Percentiles rank a stretch among this genome's conserved stretches.
Conservation (phyloP, 2,113 vertebrate genomes). For the Cathartes aura region DNA sequence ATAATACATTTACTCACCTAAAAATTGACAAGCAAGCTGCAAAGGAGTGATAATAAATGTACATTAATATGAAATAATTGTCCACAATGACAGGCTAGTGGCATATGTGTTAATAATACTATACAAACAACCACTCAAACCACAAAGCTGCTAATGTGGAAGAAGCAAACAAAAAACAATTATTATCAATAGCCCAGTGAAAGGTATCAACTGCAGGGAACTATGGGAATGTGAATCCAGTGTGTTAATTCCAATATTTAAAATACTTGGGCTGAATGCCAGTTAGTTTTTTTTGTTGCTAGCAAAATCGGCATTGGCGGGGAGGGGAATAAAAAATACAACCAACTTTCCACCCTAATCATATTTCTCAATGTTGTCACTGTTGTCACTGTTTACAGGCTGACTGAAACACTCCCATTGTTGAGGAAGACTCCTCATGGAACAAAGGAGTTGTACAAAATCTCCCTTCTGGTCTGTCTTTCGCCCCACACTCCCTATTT, state of each 20-base stretch:
- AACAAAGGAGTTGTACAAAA: not conserved
- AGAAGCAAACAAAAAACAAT: conserved; percentile 56
- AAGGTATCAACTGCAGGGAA: not conserved
- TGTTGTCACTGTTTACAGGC: not conserved
- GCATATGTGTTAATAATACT: conserved; percentile 47
- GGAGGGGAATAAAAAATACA: not conserved
- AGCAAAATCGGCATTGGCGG: not conserved
- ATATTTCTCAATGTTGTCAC: not conserved
- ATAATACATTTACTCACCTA: not conserved
- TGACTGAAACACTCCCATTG: not conserved
- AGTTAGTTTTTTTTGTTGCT: not conserved
- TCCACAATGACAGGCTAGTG: not conserved
- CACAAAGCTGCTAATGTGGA: conserved; percentile 47
- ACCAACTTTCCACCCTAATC: not conserved
- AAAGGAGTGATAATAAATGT: not conserved
- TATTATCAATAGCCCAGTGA: conserved; percentile 30
- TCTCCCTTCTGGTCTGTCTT: not conserved
- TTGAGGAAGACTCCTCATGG: not conserved
- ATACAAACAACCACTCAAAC: conserved; percentile 37
- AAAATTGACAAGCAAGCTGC: not conserved
- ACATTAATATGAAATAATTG: not conserved
- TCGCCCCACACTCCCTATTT: not conserved
- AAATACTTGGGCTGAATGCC: not conserved
- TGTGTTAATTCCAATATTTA: not conserved
- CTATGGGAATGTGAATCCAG: not conserved